phyloP scores from a whole-genome alignment of 2,888 invertebrate species.

The Ophion slaviceki region DNA sequence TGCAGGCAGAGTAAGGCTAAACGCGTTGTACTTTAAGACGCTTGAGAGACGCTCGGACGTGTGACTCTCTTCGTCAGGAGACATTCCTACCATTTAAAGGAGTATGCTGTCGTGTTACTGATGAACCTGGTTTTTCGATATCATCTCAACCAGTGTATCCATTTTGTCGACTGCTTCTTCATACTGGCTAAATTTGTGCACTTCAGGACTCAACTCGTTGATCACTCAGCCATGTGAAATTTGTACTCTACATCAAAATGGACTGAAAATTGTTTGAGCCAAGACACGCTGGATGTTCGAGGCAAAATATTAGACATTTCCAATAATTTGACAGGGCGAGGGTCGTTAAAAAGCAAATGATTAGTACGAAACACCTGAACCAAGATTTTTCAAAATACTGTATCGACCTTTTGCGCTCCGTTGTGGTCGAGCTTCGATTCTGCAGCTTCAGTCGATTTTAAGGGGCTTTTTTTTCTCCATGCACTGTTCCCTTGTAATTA shows the following conservation, averaged over 20 bases:
- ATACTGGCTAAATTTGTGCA: too few species aligned
- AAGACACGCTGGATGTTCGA: too few species aligned
- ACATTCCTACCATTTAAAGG: constrained; percentile 21
- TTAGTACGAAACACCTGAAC: not conserved
- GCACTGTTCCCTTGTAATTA: constrained; percentile 48
- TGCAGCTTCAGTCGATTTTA: constrained; percentile 31
- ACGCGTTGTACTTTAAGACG: constrained; percentile 76
- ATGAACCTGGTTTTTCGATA: constrained; percentile 1
- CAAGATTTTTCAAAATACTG: constrained; percentile 3
- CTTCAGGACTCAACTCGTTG: too few species aligned
- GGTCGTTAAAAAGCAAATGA: not conserved
- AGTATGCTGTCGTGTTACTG: constrained; percentile 3
- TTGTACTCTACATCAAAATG: too few species aligned
- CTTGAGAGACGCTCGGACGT: constrained; percentile 22
- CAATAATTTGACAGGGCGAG: too few species aligned
- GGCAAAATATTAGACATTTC: too few species aligned
- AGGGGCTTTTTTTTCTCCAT: not conserved
- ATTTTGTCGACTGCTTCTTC: not conserved
- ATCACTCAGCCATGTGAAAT: too few species aligned
- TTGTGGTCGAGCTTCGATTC: constrained; percentile 28
- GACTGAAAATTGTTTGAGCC: too few species aligned
- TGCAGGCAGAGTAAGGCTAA: constrained; percentile 73
- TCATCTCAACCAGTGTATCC: not conserved
- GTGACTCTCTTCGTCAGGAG: constrained; percentile 30
- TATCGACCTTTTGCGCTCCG: not conserved